Evolutionary conservation across 30 jellyfish, hydroid and myxozoan species (phyloP).

Genomic region (Hydractinia symbiolongicarpus): DNA sequence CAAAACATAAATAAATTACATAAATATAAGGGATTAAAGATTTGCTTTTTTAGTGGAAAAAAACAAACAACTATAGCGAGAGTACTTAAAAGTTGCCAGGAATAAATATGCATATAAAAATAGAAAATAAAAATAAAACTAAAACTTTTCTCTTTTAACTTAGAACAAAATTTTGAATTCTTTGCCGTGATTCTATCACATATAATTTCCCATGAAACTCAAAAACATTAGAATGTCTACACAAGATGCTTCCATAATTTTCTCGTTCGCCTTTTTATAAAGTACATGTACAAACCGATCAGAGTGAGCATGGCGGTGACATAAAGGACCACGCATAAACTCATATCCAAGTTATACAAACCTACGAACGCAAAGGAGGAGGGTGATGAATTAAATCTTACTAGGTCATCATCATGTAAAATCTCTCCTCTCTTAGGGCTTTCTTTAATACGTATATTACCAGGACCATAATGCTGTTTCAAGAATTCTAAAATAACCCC

Average conservation of each 20-base stretch:
- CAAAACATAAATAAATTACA: too few relatives aligned
- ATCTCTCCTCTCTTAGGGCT: slow-evolving; percentile 17
- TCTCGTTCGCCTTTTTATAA: slow-evolving; percentile 44
- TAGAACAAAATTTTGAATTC: too few relatives aligned
- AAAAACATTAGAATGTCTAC: background rate
- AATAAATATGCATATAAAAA: too few relatives aligned
- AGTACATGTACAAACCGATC: slow-evolving; percentile 51
- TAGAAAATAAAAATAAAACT: too few relatives aligned
- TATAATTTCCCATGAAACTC: too few relatives aligned
- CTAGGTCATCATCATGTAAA: slow-evolving; percentile 59
- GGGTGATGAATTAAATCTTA: slow-evolving; percentile 43
- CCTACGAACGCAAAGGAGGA: slow-evolving; percentile 38
- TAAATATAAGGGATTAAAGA: too few relatives aligned
- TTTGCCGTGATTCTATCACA: too few relatives aligned
- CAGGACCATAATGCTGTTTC: slow-evolving; percentile 87
- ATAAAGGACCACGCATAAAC: slow-evolving; percentile 69
- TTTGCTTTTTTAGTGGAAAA: too few relatives aligned
- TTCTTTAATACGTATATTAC: slow-evolving; percentile 78
- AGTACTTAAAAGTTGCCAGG: too few relatives aligned
- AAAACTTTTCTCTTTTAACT: too few relatives aligned
- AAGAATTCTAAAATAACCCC: slow-evolving; percentile 64
- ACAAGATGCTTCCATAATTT: slow-evolving; percentile 53
- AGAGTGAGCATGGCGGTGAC: slow-evolving; percentile 34
- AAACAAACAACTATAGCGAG: too few relatives aligned
- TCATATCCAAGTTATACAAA: slow-evolving; percentile 51